Base-by-base conservation (phyloP, 2,888 invertebrate genomes). In the Proisotoma minuta region DNA sequence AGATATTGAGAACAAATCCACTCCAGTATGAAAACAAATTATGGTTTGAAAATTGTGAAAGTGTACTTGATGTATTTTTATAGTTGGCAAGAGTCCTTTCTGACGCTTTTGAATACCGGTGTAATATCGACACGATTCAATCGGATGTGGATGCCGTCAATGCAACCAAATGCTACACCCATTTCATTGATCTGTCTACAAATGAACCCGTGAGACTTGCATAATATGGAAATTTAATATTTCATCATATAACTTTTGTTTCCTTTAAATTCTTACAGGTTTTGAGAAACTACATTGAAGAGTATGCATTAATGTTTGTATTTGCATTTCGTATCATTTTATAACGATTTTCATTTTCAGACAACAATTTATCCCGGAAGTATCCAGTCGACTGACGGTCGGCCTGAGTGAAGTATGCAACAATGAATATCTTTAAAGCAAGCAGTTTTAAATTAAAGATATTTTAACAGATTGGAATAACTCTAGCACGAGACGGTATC, bases 121-220 rank as follows among this genome's bases (percentile, higher is more conserved):
- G 85, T 75, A 82, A 83, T 76, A 81, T 84, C 63, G 85, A 85
- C 76, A 79, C 81, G 60, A 79, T 83, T 59, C 75, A 79, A 26
- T 28, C 10, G 5, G 51, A 52, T 15, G 10, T 20, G 10, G 23
- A 40, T 15, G 48, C 23, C 1, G 34, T 27, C 23, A 26, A 59
- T 43, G 39, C 47, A 12, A 34, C 57, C 23, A 57, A 15, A 3
- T 60, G 63, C 2, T 50, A 53, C 15, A 64, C 68, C 8, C 66
- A 71, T 57, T 71, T 71, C 52, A 57, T 68, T 20, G 61, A 68
- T 40, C 26, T 56, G 18, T 23, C 24, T 0, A 40, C 10, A 8
- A 60, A 62, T 82, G 82, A 50, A 75, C 77, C 10, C 76, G 79
- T 1, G 73, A 76, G n/a, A n/a, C n/a, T n/a, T n/a, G n/a, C n/a